Percentiles rank a stretch among this genome's conserved stretches.
phyloP scores from a whole-genome alignment of 2,888 invertebrate species.

The Syrphus vitripennis region DNA sequence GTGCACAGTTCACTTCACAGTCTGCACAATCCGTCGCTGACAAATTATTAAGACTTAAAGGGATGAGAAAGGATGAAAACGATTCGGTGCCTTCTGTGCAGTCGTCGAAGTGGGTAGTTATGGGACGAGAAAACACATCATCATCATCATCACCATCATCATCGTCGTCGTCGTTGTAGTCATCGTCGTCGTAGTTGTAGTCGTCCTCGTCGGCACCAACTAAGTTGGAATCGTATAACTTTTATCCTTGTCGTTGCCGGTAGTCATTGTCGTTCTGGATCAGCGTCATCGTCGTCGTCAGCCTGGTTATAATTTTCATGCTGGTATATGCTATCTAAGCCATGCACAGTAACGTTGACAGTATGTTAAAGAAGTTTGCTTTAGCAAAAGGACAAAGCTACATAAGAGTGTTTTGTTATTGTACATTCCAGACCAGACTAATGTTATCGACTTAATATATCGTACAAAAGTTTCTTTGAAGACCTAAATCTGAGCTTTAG shows the following conservation, averaged over 20 bases:
- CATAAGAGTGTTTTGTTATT: neutral
- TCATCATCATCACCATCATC: constrained; percentile 52
- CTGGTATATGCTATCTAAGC: constrained; percentile 37
- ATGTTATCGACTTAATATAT: no score
- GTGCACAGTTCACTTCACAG: constrained; percentile 74
- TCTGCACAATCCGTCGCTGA: constrained; percentile 74
- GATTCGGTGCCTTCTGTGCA: constrained; percentile 60
- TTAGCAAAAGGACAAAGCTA: neutral
- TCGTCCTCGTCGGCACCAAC: constrained; percentile 20
- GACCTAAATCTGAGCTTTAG: no score
- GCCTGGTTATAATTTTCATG: constrained; percentile 60
- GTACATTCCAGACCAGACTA: neutral
- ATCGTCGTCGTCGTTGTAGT: neutral
- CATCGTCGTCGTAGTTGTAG: neutral
- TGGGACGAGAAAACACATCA: constrained; percentile 44
- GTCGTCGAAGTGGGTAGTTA: constrained; percentile 20
- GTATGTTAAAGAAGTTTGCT: constrained; percentile 55
- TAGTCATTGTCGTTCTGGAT: constrained; percentile 56
- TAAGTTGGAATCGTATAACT: constrained; percentile 51
- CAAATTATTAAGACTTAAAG: constrained; percentile 72
- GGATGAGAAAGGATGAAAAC: constrained; percentile 72
- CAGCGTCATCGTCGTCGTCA: constrained; percentile 45
- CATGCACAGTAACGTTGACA: constrained; percentile 18
- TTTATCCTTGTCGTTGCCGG: constrained; percentile 37
- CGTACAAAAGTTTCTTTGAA: no score